Conservation (phyloP, 2,797 vertebrate genomes). For the Mareca strepera region DNA sequence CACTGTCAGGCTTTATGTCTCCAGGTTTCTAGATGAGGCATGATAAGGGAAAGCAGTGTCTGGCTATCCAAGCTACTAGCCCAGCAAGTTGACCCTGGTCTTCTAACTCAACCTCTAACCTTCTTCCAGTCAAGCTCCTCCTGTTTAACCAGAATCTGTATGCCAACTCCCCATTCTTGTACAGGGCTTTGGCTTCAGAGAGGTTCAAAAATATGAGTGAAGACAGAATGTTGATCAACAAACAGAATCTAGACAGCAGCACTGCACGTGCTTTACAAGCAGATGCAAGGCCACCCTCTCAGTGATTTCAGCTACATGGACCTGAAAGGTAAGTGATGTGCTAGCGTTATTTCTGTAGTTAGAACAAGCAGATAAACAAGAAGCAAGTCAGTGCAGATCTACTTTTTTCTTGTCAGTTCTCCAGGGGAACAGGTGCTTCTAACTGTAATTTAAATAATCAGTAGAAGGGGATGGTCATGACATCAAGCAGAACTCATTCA, state of each 20-base stretch:
- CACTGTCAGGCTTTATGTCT: not conserved
- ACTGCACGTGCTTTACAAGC: not conserved
- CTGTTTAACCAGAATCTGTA: not conserved
- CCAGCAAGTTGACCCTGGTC: not conserved
- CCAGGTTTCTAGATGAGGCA: not conserved
- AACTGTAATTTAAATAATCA: not conserved
- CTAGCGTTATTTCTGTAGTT: not conserved
- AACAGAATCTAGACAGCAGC: not conserved
- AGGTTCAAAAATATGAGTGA: not conserved
- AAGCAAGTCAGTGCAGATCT: not conserved
- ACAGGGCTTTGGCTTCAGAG: not conserved
- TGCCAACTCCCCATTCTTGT: not conserved
- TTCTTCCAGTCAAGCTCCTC: not conserved
- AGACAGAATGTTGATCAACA: not conserved
- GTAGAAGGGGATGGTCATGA: not conserved
- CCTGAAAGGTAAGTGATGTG: not conserved
- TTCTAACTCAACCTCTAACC: not conserved
- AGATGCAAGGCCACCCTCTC: not conserved
- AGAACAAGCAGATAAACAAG: not conserved
- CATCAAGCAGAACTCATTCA: accelerated
- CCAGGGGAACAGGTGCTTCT: not conserved
- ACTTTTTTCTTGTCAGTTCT: not conserved
- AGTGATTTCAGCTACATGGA: not conserved
- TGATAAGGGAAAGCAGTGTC: not conserved
- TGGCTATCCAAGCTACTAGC: not conserved